phyloP scores from a whole-genome alignment of 2,888 invertebrate genomes.

The Pemphredon lugubris region DNA sequence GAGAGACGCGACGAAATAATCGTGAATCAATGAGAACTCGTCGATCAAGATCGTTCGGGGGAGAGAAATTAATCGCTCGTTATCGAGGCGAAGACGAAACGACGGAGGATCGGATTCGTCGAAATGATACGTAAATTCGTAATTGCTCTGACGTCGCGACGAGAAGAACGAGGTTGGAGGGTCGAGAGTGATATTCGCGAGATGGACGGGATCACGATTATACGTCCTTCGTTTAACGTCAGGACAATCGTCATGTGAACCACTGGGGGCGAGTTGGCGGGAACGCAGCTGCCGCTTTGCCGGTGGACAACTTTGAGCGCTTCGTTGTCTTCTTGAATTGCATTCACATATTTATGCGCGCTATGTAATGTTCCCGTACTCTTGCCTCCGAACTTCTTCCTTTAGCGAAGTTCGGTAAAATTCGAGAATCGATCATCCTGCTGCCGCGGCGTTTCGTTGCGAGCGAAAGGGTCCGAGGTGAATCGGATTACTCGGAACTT shows the following conservation, averaged over 20 bases:
- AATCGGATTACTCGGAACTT: neutral
- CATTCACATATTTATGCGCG: conserved; percentile 72
- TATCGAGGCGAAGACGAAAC: neutral
- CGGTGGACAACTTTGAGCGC: conserved; percentile 65
- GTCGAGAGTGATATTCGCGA: neutral
- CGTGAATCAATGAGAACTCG: too few relatives aligned
- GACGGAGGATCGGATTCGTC: neutral
- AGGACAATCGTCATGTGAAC: conserved; percentile 64
- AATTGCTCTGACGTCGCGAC: too few relatives aligned
- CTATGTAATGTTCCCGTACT: conserved; percentile 55
- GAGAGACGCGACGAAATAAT: too few relatives aligned
- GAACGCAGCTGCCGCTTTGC: conserved; percentile 69
- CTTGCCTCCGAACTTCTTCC: conserved; percentile 28
- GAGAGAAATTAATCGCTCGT: neutral
- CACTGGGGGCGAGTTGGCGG: conserved; percentile 69
- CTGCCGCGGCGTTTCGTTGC: neutral
- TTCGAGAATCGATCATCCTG: conserved; percentile 27
- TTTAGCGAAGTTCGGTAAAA: conserved; percentile 21
- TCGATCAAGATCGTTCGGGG: neutral
- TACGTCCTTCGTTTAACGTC: neutral
- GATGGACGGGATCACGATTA: too few relatives aligned
- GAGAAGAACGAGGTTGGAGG: neutral
- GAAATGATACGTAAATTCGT: too few relatives aligned
- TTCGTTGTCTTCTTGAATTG: conserved; percentile 67
- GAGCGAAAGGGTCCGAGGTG: neutral